Conservation (phyloP, 35 echinoderm and acorn worm genomes). For the Eucidaris tribuloides region DNA sequence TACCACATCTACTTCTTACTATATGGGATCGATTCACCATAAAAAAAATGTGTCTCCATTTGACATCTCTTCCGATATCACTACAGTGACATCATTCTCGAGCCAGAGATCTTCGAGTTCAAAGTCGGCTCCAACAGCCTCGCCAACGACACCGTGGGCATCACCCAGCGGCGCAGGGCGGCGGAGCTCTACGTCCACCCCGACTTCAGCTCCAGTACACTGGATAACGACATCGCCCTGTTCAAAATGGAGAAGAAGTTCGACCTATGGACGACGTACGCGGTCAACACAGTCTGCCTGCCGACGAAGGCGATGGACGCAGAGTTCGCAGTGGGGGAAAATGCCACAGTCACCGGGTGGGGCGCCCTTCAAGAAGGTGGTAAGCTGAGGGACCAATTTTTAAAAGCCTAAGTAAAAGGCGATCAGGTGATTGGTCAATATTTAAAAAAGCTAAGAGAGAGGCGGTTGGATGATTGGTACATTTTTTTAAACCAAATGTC, state of each 20-base stretch:
- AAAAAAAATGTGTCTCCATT: too few species aligned
- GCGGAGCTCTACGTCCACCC: constrained; percentile 39
- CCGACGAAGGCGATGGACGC: constrained; percentile 20
- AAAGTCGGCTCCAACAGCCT: constrained; percentile 1
- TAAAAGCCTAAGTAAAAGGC: too few species aligned
- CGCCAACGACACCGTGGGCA: neutral
- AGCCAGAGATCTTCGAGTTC: neutral
- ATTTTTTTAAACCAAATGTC: too few species aligned
- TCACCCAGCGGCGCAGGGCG: constrained; percentile 9
- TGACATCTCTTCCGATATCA: too few species aligned
- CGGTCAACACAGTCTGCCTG: constrained; percentile 31
- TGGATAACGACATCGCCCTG: constrained; percentile 32
- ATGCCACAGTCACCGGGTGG: constrained; percentile 38
- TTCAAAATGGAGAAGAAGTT: constrained; percentile 2
- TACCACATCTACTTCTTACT: too few species aligned
- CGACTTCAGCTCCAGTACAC: neutral
- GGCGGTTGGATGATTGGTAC: too few species aligned
- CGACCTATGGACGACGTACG: neutral
- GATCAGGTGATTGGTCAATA: too few species aligned
- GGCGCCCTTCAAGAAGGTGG: too few species aligned
- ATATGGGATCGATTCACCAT: too few species aligned
- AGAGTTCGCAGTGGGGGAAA: constrained; percentile 2
- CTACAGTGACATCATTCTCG: too few species aligned
- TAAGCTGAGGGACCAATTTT: too few species aligned
- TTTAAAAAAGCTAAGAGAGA: too few species aligned